phyloP scores from a whole-genome alignment of 2,113 vertebrate species.

The Coracopsis vasa region DNA sequence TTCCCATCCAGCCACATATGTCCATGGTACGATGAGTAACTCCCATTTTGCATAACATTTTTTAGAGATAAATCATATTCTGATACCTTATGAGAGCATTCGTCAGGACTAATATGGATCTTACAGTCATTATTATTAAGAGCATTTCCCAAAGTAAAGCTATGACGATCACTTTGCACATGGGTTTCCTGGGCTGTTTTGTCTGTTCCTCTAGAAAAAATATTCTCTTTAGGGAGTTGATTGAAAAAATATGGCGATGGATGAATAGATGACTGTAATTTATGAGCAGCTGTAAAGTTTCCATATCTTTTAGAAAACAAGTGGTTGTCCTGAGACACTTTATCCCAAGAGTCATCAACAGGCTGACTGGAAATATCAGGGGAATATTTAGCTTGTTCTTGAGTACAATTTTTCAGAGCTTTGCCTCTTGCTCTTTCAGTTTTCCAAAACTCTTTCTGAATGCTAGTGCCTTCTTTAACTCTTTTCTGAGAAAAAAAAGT shows the following conservation, averaged over 20 bases:
- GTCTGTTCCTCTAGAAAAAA: background rate
- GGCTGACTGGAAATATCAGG: background rate
- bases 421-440: background rate
- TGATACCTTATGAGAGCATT: background rate
- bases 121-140: conserved; percentile 11
- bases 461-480: background rate
- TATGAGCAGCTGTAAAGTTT: background rate
- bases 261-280: background rate
- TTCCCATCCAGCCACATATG: conserved; percentile 14
- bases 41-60: background rate
- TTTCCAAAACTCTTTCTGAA: conserved; percentile 28
- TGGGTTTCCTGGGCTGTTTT: conserved; percentile 3
- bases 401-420: background rate
- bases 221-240: conserved; percentile 44
- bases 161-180: background rate
- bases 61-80: background rate
- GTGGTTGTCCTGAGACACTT: conserved; percentile 34
- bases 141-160: background rate
- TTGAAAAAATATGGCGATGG: background rate
- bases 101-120: background rate
- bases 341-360: conserved; percentile 6
- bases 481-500: background rate
- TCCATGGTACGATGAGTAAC: background rate
- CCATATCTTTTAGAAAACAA: conserved; percentile 37
- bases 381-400: background rate